Evolutionary conservation across 2,113 vertebrate genomes (phyloP).

Genomic region (Pluvianellus socialis): DNA sequence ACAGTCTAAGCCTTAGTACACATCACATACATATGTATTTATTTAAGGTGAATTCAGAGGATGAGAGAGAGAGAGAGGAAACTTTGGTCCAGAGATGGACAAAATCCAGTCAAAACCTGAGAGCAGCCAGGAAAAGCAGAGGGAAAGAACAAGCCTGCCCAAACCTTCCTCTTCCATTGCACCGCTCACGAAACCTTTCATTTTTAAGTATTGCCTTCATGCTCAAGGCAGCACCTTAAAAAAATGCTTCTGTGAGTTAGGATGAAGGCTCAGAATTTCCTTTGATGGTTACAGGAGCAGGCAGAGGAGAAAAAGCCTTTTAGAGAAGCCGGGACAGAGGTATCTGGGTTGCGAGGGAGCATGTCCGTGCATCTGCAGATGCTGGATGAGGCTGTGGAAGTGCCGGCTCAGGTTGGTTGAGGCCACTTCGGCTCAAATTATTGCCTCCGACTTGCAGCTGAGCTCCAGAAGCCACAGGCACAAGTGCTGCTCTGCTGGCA

Average conservation of each 20-base stretch:
- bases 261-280: background rate
- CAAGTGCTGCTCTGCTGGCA: background rate
- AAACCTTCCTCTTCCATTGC: background rate
- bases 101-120: constrained; percentile 4
- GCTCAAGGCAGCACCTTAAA: background rate
- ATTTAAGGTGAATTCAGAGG: background rate
- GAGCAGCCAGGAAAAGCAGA: background rate
- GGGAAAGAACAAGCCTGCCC: background rate
- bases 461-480: constrained; percentile 24
- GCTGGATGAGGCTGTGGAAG: background rate
- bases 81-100: background rate
- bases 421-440: background rate
- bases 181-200: background rate
- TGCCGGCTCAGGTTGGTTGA: background rate
- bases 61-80: background rate
- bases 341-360: background rate
- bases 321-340: background rate
- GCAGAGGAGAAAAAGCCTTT: background rate
- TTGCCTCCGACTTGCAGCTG: background rate
- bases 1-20: background rate
- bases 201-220: background rate
- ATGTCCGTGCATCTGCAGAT: background rate
- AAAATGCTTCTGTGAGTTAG: background rate
- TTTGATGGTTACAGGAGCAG: constrained; percentile 30
- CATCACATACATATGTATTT: background rate